Evolutionary conservation across 37 sponge, comb jelly and placozoan species (phyloP).

Genomic region (Chondrilla cf. caribensis): DNA sequence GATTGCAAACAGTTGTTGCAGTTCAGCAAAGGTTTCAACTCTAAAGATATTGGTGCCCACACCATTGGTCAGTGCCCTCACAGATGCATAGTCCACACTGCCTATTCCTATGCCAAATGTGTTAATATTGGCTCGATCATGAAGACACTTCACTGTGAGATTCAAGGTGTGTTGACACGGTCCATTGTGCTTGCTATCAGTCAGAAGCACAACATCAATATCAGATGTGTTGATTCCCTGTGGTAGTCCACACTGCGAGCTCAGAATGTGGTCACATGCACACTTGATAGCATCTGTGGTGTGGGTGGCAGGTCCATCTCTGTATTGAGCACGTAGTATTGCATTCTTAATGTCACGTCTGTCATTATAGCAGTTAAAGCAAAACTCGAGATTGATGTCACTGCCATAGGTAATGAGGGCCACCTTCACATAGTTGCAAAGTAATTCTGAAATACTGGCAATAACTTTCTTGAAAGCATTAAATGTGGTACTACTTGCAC

Average conservation of each 20-base stretch:
- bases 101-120: slow-evolving; percentile 37
- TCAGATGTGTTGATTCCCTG: neutral
- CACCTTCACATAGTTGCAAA: slow-evolving; percentile 18
- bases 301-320: slow-evolving; percentile 1
- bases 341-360: neutral
- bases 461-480: neutral
- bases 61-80: neutral
- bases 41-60: neutral
- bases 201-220: slow-evolving; percentile 37
- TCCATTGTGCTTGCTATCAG: slow-evolving; percentile 40
- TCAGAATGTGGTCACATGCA: slow-evolving; percentile 32
- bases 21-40: neutral
- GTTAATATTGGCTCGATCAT: slow-evolving; percentile 11
- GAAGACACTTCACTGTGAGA: neutral
- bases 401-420: slow-evolving; percentile 29
- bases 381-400: slow-evolving; percentile 31
- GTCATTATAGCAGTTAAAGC: slow-evolving; percentile 23
- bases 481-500: neutral
- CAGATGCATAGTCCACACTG: neutral
- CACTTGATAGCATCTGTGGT: slow-evolving; percentile 26
- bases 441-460: neutral
- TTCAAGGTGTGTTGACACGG: neutral
- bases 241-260: slow-evolving; percentile 14
- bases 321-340: neutral
- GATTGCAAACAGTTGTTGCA: neutral